A percentile compares a stretch with the other conserved stretches of the same genome.
Evolutionary conservation across 1,140 invertebrate genomes (phyloP).

Genomic region (Drosophila takahashii): DNA sequence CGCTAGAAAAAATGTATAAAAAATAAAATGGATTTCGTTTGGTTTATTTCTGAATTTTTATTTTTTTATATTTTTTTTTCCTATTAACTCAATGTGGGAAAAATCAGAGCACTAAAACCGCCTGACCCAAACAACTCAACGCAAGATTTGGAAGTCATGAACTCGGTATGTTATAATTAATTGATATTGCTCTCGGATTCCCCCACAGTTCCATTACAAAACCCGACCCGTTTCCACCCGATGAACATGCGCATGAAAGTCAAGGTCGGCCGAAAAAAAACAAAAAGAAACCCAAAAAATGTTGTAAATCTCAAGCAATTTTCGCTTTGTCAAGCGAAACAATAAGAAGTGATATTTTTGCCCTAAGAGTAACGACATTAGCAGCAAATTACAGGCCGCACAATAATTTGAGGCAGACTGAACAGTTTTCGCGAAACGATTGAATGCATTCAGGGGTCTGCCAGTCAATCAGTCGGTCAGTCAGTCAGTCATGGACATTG

Average conservation of each 20-base stretch:
- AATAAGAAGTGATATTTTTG: slow-evolving; percentile 53
- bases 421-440: slow-evolving; percentile 57
- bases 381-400: slow-evolving; percentile 59
- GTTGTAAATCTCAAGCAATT: slow-evolving; percentile 41
- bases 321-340: slow-evolving; percentile 67
- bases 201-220: slow-evolving; percentile 36
- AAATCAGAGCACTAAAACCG: slow-evolving; percentile 8
- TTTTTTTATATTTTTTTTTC: background rate
- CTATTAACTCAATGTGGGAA: background rate
- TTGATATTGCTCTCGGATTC: slow-evolving; percentile 38
- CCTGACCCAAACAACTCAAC: slow-evolving; percentile 8
- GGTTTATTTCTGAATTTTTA: background rate
- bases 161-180: slow-evolving; percentile 17
- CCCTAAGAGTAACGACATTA: slow-evolving; percentile 26
- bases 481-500: slow-evolving; percentile 73
- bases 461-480: slow-evolving; percentile 48
- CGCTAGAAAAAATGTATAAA: no score
- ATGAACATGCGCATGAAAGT: slow-evolving; percentile 58
- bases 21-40: background rate
- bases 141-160: slow-evolving; percentile 11
- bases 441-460: slow-evolving; percentile 54
- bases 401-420: slow-evolving; percentile 31
- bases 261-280: slow-evolving; percentile 53
- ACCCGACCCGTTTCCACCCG: slow-evolving; percentile 33
- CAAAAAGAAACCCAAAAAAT: slow-evolving; percentile 9